Conservation (phyloP, 1,140 invertebrate genomes). For the Euwallacea fornicatus region DNA sequence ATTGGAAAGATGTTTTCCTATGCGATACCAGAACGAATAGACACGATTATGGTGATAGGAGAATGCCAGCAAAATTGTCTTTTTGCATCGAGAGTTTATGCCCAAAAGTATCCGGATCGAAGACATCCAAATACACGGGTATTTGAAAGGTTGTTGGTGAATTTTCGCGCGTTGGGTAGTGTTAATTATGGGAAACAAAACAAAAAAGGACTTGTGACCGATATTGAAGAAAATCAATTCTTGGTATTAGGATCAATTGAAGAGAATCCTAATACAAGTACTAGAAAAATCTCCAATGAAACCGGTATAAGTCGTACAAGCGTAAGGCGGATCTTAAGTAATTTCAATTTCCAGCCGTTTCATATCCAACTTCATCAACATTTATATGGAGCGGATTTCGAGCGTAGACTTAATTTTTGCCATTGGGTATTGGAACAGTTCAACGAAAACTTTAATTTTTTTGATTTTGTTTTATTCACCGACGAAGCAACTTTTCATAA, state of each 20-base stretch:
- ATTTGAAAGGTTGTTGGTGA: not conserved
- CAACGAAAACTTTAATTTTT: too few species aligned
- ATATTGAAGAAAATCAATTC: constrained; percentile 1
- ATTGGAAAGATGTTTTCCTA: not conserved
- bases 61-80: too few species aligned
- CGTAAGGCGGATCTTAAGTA: not conserved
- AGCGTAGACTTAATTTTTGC: not conserved
- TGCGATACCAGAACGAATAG: too few species aligned
- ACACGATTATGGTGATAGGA: too few species aligned
- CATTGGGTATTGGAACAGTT: too few species aligned
- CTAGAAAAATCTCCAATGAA: constrained; percentile 2
- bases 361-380: too few species aligned
- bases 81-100: too few species aligned
- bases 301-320: constrained; percentile 1
- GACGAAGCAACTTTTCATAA: too few species aligned
- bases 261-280: constrained; percentile 1
- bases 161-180: not conserved
- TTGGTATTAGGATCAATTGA: constrained; percentile 5
- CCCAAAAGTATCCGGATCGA: too few species aligned
- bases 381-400: not conserved
- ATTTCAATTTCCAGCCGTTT: too few species aligned
- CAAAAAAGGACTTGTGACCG: not conserved
- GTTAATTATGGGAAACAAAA: not conserved
- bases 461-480: too few species aligned
- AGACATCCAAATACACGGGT: not conserved